Evolutionary conservation across 2,797 vertebrate species (phyloP).

Genomic region (Bryconaethiops microstoma): DNA sequence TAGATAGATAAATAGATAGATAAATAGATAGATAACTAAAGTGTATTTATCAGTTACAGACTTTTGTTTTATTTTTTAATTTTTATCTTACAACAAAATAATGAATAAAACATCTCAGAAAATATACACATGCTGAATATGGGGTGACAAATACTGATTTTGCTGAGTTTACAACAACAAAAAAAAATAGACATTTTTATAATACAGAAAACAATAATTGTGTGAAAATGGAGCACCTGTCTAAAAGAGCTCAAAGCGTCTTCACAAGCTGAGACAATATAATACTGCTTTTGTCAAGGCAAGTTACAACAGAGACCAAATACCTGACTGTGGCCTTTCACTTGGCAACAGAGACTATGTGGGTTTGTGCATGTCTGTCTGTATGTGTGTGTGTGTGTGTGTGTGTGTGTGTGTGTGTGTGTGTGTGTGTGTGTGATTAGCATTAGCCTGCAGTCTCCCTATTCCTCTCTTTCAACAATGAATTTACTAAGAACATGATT

Average conservation of each 20-base stretch:
- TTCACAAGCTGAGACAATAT: slow-evolving; percentile 61
- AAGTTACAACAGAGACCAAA: slow-evolving; percentile 67
- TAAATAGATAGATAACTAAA: too few species aligned
- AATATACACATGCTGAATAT: background rate
- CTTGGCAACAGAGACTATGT: slow-evolving; percentile 39
- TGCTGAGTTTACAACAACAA: slow-evolving; percentile 10
- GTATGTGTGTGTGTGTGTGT: slow-evolving; percentile 27
- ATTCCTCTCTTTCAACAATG: background rate
- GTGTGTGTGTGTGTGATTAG: slow-evolving; percentile 1
- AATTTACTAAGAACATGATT: slow-evolving; percentile 8
- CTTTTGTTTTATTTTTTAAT: too few species aligned
- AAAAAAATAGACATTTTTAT: slow-evolving; percentile 1
- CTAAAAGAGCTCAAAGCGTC: slow-evolving; percentile 51
- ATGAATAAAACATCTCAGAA: background rate
- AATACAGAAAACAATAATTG: background rate
- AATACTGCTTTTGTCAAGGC: slow-evolving; percentile 62
- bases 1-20: too few species aligned
- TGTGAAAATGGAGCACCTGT: slow-evolving; percentile 53
- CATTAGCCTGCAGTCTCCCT: slow-evolving; percentile 4
- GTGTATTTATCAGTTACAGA: too few species aligned
- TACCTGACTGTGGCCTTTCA: slow-evolving; percentile 55
- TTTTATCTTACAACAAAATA: too few species aligned
- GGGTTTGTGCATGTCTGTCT: slow-evolving; percentile 51
- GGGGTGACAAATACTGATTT: background rate
- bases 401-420: background rate